phyloP scores from a whole-genome alignment of 2,797 vertebrate species.

The Coccyzus lansbergi region DNA sequence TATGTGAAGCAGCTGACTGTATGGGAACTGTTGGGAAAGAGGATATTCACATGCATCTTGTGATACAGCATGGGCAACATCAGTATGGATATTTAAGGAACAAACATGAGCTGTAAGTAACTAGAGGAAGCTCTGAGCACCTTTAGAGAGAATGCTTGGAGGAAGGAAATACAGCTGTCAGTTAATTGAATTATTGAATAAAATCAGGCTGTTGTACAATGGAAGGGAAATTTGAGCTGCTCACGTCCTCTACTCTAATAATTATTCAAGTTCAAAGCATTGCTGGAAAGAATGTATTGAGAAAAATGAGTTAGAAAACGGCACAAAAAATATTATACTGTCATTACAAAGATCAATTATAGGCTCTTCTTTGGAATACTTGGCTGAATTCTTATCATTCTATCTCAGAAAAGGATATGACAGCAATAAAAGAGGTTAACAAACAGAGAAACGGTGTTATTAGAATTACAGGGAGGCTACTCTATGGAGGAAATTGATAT shows the following conservation, averaged over 20 bases:
- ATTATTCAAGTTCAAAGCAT: background rate
- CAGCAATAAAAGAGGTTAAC: conserved; percentile 4
- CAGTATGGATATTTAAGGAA: background rate
- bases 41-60: background rate
- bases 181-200: background rate
- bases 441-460: background rate
- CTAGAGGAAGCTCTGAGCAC: background rate
- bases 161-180: background rate
- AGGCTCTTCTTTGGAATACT: background rate
- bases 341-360: background rate
- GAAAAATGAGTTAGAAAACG: background rate
- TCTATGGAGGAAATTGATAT: conserved; percentile 35
- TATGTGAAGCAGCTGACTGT: background rate
- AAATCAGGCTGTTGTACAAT: background rate
- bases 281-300: background rate
- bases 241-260: background rate
- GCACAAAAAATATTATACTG: background rate
- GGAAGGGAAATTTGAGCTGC: background rate
- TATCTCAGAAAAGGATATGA: conserved; percentile 12
- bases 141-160: background rate
- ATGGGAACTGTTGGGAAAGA: background rate
- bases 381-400: background rate
- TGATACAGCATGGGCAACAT: background rate
- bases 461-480: background rate
- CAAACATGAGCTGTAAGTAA: background rate